A percentile compares a stretch with the other conserved stretches of the same genome.
Evolutionary conservation across 2,888 invertebrate species (phyloP).

Genomic region (Ophion slaviceki): DNA sequence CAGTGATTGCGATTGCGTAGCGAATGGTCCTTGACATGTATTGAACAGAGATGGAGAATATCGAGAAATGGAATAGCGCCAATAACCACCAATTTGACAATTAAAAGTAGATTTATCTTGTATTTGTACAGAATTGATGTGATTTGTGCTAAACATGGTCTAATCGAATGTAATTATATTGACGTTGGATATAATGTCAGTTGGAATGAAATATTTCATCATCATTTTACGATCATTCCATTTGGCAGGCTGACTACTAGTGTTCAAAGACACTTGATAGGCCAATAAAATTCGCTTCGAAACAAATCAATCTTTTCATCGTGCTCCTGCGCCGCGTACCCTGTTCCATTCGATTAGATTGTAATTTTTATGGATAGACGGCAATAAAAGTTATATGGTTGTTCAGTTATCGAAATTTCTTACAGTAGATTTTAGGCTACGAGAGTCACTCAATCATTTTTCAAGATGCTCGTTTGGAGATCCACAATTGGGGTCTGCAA

Average conservation of each 20-base stretch:
- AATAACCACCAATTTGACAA: conserved; percentile 61
- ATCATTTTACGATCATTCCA: neutral
- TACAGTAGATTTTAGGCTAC: neutral
- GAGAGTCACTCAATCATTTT: neutral
- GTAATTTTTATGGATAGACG: neutral
- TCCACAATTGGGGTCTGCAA: neutral
- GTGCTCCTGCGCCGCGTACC: neutral
- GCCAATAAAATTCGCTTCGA: neutral
- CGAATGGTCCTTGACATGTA: conserved; percentile 39
- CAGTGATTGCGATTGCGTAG: conserved; percentile 49
- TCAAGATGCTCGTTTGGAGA: neutral
- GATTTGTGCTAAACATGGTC: neutral
- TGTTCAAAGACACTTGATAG: neutral
- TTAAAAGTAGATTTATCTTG: conserved; percentile 28
- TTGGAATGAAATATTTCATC: neutral
- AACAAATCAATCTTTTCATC: neutral
- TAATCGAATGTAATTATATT: neutral
- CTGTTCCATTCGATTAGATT: neutral
- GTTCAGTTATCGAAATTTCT: neutral
- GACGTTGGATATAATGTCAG: neutral
- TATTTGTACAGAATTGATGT: neutral
- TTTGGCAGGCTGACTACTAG: neutral
- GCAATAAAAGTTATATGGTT: neutral
- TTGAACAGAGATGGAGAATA: conserved; percentile 41
- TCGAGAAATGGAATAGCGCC: conserved; percentile 24